These are phyloP conservation scores for Virgularia gustaviana DNA, from an alignment of 92 coral and sea anemone species.

Conservation along the genomic window DNA sequence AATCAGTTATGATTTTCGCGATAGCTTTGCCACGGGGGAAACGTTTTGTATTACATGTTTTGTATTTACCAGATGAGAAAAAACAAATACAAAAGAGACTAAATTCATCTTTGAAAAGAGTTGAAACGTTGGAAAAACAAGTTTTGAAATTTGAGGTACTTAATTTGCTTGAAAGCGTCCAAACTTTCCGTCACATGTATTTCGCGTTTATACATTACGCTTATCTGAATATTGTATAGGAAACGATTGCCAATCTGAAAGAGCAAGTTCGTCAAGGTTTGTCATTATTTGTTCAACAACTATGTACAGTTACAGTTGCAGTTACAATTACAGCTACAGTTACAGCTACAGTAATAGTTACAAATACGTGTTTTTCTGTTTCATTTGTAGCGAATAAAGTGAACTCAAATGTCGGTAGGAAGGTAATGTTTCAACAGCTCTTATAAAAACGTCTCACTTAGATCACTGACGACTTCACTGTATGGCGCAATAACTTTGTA, in stretches of 20 bases:
- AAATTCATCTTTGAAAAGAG: not conserved
- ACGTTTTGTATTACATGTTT: too few species aligned
- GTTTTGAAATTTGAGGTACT: not conserved
- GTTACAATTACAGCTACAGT: too few species aligned
- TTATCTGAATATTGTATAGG: conserved; percentile 8
- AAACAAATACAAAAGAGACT: conserved; percentile 1
- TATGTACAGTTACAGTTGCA: not conserved
- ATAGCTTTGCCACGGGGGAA: not conserved
- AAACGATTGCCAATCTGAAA: conserved; percentile 4
- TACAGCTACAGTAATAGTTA: not conserved
- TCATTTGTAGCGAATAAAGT: not conserved
- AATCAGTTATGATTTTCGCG: not conserved
- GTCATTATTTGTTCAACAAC: not conserved
- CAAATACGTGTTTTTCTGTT: not conserved
- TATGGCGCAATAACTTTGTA: too few species aligned
- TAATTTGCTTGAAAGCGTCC: not conserved
- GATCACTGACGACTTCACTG: too few species aligned
- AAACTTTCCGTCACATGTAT: not conserved
- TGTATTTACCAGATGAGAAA: not conserved
- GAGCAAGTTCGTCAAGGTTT: conserved; percentile 7
- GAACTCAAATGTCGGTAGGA: not conserved
- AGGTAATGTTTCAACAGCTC: too few species aligned
- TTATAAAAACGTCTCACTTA: too few species aligned
- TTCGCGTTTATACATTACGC: not conserved
- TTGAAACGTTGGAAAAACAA: not conserved